Conservation (phyloP, 2,113 vertebrate genomes). For the Myotis davidii region DNA sequence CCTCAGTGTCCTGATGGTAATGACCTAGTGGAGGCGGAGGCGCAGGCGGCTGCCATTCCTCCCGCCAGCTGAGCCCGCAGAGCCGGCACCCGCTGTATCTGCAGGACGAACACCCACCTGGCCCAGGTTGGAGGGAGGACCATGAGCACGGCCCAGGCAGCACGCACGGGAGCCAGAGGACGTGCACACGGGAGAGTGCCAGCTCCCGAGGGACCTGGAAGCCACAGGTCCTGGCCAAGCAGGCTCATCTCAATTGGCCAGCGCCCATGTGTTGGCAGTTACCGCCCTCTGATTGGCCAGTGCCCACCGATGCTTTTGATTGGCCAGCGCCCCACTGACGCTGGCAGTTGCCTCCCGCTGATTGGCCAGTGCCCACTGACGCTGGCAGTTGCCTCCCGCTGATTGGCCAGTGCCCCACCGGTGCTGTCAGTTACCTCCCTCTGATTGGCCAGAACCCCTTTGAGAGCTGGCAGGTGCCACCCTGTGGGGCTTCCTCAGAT, state of each 20-base stretch:
- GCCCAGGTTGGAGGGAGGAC: not conserved
- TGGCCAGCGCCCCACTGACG: not conserved
- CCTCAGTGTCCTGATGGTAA: accelerated
- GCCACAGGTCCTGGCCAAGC: no score
- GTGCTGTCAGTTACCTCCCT: not conserved
- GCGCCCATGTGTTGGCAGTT: accelerated
- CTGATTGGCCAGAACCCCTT: not conserved
- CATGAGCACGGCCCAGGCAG: accelerated
- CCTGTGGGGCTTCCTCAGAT: not conserved
- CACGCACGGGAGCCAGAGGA: not conserved
- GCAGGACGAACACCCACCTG: no score
- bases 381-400: accelerated
- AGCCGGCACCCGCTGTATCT: not conserved
- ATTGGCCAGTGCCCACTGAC: not conserved
- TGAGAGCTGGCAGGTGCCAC: not conserved
- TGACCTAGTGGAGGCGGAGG: not conserved
- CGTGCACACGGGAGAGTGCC: accelerated
- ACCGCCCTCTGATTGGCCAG: not conserved
- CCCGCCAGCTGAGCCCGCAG: not conserved
- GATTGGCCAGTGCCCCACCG: not conserved
- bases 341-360: not conserved
- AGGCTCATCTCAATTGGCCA: not conserved
- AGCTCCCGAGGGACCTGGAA: not conserved
- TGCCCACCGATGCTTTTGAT: no score
- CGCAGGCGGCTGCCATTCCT: accelerated